A percentile compares a stretch with the other conserved stretches of the same genome.
Conservation (phyloP, 2,888 invertebrate genomes). For the Trachelus iudaicus region DNA sequence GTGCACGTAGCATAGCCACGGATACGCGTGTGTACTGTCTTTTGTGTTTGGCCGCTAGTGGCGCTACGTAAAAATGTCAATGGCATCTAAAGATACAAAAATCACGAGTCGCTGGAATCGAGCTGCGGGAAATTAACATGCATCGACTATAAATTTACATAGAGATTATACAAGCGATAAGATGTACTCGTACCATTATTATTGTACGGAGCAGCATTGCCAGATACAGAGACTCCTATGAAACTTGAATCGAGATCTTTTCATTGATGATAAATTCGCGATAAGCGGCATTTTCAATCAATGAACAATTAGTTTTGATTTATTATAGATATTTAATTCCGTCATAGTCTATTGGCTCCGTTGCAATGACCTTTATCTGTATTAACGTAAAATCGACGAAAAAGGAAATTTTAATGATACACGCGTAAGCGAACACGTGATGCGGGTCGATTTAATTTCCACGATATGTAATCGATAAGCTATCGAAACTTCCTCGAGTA, state of each 20-base stretch:
- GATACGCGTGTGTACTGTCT: background rate
- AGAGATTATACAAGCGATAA: background rate
- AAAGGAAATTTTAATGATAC: background rate
- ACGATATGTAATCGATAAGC: background rate
- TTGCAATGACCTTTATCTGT: background rate
- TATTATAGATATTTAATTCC: background rate
- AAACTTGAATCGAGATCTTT: background rate
- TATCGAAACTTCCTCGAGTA: background rate
- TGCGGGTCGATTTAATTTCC: background rate
- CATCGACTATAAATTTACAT: background rate
- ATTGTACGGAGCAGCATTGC: background rate
- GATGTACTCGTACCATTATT: background rate
- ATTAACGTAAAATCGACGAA: background rate
- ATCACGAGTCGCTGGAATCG: background rate
- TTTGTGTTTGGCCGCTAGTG: background rate
- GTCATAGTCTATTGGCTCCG: background rate
- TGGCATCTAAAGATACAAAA: slow-evolving; percentile 52
- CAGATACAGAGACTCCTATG: background rate
- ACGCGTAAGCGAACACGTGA: background rate
- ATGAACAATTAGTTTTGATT: background rate
- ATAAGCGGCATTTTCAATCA: background rate
- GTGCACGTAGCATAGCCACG: background rate
- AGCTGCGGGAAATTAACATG: background rate
- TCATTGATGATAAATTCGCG: background rate
- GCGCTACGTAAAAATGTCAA: slow-evolving; percentile 52